Evolutionary conservation across 2,797 vertebrate species (phyloP).

Genomic region (Tokudaia tokunoshimensis): DNA sequence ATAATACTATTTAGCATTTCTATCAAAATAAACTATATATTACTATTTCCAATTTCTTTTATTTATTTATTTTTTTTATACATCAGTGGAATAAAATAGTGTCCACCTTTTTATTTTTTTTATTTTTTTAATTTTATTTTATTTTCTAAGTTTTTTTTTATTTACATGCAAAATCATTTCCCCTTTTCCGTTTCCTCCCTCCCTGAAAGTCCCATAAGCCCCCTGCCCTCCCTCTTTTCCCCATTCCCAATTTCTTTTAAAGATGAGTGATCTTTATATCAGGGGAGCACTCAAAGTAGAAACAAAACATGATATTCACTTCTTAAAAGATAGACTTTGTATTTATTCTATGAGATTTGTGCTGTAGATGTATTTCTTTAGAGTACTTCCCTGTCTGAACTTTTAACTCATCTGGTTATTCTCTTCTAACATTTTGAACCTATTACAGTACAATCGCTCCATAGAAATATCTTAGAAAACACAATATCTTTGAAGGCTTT

Average conservation of each 20-base stretch:
- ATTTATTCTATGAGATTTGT: background rate
- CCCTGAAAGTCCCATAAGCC: no score
- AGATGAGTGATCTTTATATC: background rate
- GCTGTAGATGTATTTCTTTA: background rate
- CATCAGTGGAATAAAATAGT: no score
- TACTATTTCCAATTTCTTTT: background rate
- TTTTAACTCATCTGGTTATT: background rate
- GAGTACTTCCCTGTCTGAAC: background rate
- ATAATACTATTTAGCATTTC: background rate
- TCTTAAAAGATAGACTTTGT: background rate
- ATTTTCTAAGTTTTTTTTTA: no score
- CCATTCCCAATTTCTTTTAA: background rate
- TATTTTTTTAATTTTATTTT: no score
- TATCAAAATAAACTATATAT: background rate
- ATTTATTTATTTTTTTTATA: background rate
- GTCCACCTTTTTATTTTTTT: no score
- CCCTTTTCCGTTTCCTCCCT: no score
- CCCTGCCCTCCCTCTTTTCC: no score
- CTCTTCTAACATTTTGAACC: conserved; percentile 23
- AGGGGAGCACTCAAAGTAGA: background rate
- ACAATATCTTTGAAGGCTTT: background rate
- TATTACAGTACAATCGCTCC: background rate
- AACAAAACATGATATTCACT: background rate
- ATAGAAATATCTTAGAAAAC: background rate
- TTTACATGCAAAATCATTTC: no score